Evolutionary conservation across 1,140 invertebrate species (phyloP).

Genomic region (Lepidotrigona ventralis): DNA sequence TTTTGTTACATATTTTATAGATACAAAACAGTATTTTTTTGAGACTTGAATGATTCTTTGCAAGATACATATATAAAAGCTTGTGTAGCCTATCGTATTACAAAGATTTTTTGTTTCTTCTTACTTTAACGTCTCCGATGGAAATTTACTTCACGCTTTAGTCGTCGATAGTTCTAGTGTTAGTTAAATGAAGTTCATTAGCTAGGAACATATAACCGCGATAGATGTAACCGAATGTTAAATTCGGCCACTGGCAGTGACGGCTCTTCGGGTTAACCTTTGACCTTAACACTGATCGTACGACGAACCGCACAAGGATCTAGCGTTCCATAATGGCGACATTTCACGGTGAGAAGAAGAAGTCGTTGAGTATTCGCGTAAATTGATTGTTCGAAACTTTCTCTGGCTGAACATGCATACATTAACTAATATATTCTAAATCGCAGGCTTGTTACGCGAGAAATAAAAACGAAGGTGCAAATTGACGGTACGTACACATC

Average conservation of each 20-base stretch:
- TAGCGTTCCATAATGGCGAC: not conserved
- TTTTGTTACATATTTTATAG: no score
- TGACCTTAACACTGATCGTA: not conserved
- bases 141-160: no score
- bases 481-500: constrained; percentile 5
- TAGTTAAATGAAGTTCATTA: not conserved
- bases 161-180: no score
- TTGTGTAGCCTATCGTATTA: no score
- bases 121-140: no score
- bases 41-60: no score
- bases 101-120: no score
- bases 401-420: not conserved
- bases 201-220: not conserved
- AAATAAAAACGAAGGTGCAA: constrained; percentile 18
- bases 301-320: not conserved
- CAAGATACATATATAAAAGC: no score
- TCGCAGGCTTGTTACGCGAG: not conserved
- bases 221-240: not conserved
- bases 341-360: not conserved
- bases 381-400: constrained; percentile 15
- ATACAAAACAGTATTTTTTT: no score
- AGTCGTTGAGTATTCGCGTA: not conserved
- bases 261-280: constrained; percentile 35
- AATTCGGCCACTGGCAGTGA: constrained; percentile 6
- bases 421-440: constrained; percentile 1